A percentile compares a stretch with the other conserved stretches of the same genome.
Evolutionary conservation across 2,888 invertebrate species (phyloP).

Genomic region (Chloroclysta siterata): DNA sequence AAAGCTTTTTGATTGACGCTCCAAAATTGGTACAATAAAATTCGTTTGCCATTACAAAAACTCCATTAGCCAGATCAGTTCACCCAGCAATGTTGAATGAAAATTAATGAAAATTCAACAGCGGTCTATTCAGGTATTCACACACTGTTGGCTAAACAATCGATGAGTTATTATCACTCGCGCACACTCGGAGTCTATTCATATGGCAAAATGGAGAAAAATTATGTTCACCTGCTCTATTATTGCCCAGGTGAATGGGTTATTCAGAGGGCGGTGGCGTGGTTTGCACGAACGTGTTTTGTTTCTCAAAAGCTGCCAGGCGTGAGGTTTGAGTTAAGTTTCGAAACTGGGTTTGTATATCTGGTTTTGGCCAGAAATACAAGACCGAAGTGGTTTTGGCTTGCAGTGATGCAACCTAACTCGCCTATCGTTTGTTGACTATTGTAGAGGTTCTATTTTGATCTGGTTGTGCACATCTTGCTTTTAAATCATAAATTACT

Average conservation of each 20-base stretch:
- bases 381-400: no score
- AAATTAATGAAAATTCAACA: constrained; percentile 41
- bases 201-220: constrained; percentile 61
- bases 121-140: constrained; percentile 54
- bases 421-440: no score
- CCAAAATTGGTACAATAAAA: constrained; percentile 6
- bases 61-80: constrained; percentile 38
- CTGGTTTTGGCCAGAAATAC: no score
- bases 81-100: constrained; percentile 21
- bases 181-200: constrained; percentile 57
- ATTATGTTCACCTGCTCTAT: constrained; percentile 74
- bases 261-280: constrained; percentile 62
- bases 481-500: no score
- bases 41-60: constrained; percentile 28
- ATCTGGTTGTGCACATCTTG: no score
- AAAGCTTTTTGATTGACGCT: constrained; percentile 12
- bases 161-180: constrained; percentile 81
- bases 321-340: no score
- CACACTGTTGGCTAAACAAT: constrained; percentile 72
- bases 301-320: constrained; percentile 50
- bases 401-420: no score
- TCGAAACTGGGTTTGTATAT: no score
- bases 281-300: constrained; percentile 67
- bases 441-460: no score
- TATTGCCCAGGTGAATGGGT: constrained; percentile 73